Base-by-base conservation (phyloP, 2,888 invertebrate species). In the Lycaena phlaeas region DNA sequence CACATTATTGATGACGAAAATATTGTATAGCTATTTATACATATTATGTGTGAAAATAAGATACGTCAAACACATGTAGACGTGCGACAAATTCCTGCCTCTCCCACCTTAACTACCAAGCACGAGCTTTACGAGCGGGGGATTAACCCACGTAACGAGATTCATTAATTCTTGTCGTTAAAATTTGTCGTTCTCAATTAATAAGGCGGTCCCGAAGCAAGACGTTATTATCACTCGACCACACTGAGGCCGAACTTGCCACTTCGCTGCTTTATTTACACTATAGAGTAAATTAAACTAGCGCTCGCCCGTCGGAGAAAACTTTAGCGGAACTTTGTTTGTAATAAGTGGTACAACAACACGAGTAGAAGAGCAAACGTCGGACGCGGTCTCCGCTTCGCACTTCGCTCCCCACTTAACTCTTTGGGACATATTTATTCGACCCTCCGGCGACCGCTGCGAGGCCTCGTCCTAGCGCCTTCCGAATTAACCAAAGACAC, bases 131-230 rank as follows among this genome's bases (percentile, higher is more conserved):
- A 85, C 85, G 85, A 82, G 68, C 75, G 64, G 62, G 74, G 79
- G 84, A 85, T 85, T 85, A 85, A 85, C 85, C 85, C 85, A 65
- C 79, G 82, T 85, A 85, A 85, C 82, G 85, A 85, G 85, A 85
- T 84, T 84, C 85, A 85, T 85, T 85, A 85, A 85, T 85, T 85
- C 84, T 82, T 85, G 85, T 85, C 85, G 85, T 85, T 85, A 85
- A 85, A 85, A 85, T 85, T 85, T 85, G 85, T 85, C 84, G 85
- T 85, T 81, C 82, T 79, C 85, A 81, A 85, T 85, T 85, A 85
- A 85, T 85, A 85, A 85, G 82, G 81, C 81, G 74, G 77, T 70
- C 77, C 71, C 71, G 64, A 65, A 67, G 69, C 64, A 65, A 66
- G 61, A 76, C 76, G 79, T 84, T 84, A 84, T 84, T 84, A 79